Percentiles rank a stretch among this genome's conserved stretches.
Evolutionary conservation across 2,113 vertebrate species (phyloP).

Genomic region (Pteronura brasiliensis): DNA sequence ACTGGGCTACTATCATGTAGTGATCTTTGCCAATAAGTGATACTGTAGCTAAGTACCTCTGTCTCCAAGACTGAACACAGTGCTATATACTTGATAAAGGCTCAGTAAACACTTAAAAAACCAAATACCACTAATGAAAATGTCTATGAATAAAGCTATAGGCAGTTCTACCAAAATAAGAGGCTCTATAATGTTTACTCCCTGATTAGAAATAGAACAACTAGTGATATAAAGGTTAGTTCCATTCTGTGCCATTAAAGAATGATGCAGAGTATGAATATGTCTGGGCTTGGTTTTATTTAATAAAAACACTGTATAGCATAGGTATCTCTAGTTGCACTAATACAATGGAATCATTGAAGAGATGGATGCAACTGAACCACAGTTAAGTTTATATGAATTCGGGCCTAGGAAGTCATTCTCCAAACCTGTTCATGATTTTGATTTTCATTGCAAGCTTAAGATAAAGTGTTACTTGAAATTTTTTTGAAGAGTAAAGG

Average conservation of each 20-base stretch:
- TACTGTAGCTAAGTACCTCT: not conserved
- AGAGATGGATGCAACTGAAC: not conserved
- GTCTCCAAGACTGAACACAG: not conserved
- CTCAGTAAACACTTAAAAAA: slow-evolving; percentile 36
- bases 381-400: slow-evolving; percentile 42
- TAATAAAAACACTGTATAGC: slow-evolving; percentile 5
- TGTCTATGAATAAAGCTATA: slow-evolving; percentile 11
- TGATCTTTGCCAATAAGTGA: not conserved
- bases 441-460: slow-evolving; percentile 44
- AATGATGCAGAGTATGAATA: not conserved
- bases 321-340: not conserved
- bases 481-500: slow-evolving; percentile 2
- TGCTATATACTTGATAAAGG: not conserved
- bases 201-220: not conserved
- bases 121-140: slow-evolving; percentile 6
- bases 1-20: not conserved
- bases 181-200: not conserved
- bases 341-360: not conserved
- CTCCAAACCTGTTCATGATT: not conserved
- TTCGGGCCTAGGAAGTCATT: not conserved
- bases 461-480: slow-evolving; percentile 19
- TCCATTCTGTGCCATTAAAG: not conserved
- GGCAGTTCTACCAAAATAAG: not conserved
- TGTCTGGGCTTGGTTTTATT: not conserved
- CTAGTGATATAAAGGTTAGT: not conserved